Evolutionary conservation across 1,140 invertebrate genomes (phyloP).

Genomic region (Drosophila miranda): DNA sequence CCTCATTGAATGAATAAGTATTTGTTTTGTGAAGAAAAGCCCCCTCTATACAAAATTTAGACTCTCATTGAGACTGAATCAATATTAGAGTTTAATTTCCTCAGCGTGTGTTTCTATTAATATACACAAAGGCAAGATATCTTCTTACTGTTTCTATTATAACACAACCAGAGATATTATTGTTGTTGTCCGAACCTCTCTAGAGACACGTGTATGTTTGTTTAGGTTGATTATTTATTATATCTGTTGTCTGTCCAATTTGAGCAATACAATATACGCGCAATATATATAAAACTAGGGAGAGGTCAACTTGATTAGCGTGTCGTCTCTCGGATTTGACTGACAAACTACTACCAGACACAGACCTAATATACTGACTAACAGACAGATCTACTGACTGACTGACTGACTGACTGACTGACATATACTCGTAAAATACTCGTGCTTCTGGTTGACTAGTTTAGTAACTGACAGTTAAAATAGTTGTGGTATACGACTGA

Average conservation of each 20-base stretch:
- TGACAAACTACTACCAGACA: constrained; percentile 10
- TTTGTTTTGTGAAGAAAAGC: not conserved
- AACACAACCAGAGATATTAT: not conserved
- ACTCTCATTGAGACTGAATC: constrained; percentile 8
- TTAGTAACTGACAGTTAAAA: constrained; percentile 25
- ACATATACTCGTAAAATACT: constrained; percentile 9
- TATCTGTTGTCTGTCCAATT: constrained; percentile 45
- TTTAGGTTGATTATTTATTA: constrained; percentile 40
- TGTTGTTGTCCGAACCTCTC: not conserved
- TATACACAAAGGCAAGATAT: not conserved
- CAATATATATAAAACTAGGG: constrained; percentile 39
- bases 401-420: constrained; percentile 21
- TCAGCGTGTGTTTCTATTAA: not conserved
- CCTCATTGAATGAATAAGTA: too few species aligned
- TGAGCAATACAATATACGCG: constrained; percentile 3
- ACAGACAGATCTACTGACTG: constrained; percentile 14
- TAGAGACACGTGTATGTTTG: constrained; percentile 23
- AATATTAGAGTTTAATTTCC: constrained; percentile 22
- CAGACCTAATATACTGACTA: constrained; percentile 5
- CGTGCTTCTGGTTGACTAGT: not conserved
- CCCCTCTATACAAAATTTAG: constrained; percentile 2
- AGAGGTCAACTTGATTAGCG: constrained; percentile 75
- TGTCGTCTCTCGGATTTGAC: constrained; percentile 18
- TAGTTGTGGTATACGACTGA: constrained; percentile 14
- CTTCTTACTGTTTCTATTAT: constrained; percentile 5